Base-by-base conservation (phyloP, 2,888 invertebrate species). In the Spialia ferax region DNA sequence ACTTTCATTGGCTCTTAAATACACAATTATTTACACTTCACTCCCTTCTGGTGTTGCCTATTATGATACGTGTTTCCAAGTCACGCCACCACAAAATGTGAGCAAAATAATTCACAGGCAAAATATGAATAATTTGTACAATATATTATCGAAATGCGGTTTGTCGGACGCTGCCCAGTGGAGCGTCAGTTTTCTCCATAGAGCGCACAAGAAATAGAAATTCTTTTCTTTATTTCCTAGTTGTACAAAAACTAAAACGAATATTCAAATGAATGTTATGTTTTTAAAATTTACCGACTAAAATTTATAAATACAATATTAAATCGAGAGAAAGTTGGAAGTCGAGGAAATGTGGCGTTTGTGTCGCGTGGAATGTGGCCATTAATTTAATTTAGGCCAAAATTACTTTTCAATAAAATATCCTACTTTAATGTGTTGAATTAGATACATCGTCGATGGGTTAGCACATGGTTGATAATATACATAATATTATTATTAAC, bases 101-200 rank as follows among this genome's bases (percentile, higher is more conserved):
- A 56, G 48, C 52, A 26, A 65, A 59, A 65, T 65, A 65, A 42
- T 65, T 65, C 65, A 65, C 59, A 52, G 13, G 59, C 65, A 52
- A 65, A 45, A 65, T 60, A 60, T 60, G 66, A 60, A 66, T 60
- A 60, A 66, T 60, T 66, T 60, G 66, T 66, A 60, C 54, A 60
- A 66, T 66, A 66, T 60, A 66, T 66, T 66, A 66, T 60, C 75
- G 75, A 80, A 81, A 75, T 77, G 78, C 70, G 74, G 79, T 76
- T 82, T 78, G 75, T 79, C 74, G 83, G 82, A 77, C 80, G 73
- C 71, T 80, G 80, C 81, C 76, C 80, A 79, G 69, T 71, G 76
- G 75, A 74, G 74, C 77, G 78, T 75, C 77, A 65, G 57, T 59
- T 59, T 65, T 57, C 35, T 20, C 50, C 32, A 59, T 8, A 59